phyloP scores from a whole-genome alignment of 2,888 invertebrate species.

The Lasioglossum figueresi region DNA sequence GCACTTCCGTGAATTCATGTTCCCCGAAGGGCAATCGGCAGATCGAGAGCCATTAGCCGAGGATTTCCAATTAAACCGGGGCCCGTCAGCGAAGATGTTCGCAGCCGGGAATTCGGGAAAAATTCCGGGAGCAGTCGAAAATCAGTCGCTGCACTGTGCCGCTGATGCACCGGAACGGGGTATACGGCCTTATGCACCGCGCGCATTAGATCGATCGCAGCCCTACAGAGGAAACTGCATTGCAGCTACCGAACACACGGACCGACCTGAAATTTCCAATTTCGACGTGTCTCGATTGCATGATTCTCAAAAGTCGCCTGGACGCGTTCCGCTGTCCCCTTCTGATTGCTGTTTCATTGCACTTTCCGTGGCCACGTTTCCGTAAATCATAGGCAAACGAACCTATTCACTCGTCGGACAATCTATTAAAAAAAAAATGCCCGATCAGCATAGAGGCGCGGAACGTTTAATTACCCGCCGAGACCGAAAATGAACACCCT shows the following conservation, averaged over 20 bases:
- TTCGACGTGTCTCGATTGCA: conserved; percentile 48
- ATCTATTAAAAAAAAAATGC: neutral
- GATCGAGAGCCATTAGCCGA: neutral
- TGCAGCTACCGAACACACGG: conserved; percentile 60
- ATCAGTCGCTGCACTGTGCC: conserved; percentile 33
- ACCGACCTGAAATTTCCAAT: conserved; percentile 65
- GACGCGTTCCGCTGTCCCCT: neutral
- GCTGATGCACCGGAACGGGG: conserved; percentile 46
- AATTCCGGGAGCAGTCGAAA: conserved; percentile 30
- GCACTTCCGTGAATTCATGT: neutral
- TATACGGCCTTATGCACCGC: conserved; percentile 61
- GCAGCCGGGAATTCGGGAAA: neutral
- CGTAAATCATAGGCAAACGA: conserved; percentile 5
- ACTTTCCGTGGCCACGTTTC: neutral
- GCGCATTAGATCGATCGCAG: conserved; percentile 70
- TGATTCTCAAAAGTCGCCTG: conserved; percentile 23
- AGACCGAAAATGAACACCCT: neutral
- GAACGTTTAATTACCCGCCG: neutral
- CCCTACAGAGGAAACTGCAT: conserved; percentile 67
- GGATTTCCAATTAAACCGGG: conserved; percentile 23
- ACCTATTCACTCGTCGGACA: neutral
- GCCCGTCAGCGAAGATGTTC: neutral
- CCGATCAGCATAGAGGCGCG: neutral
- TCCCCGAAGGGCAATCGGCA: neutral
- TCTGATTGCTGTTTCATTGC: conserved; percentile 12